Evolutionary conservation across 2,888 invertebrate species (phyloP).

Genomic region (Syritta pipiens): DNA sequence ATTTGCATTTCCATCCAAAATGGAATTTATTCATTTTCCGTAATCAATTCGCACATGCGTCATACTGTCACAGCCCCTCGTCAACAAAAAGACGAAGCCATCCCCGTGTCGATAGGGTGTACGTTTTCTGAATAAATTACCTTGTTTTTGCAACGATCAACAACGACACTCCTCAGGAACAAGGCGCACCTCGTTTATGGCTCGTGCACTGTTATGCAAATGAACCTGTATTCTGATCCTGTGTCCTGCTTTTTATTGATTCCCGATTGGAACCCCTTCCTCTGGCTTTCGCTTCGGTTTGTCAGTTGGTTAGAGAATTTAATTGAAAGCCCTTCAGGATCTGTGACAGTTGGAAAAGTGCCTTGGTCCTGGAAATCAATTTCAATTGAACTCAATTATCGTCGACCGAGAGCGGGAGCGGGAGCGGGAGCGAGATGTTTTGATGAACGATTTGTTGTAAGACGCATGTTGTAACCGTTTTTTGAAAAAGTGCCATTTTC

Average conservation of each 20-base stretch:
- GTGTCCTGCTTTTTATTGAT: constrained; percentile 57
- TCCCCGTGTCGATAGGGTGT: constrained; percentile 37
- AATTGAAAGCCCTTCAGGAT: constrained; percentile 55
- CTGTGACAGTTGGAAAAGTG: constrained; percentile 49
- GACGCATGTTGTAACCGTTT: constrained; percentile 62
- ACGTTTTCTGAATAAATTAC: constrained; percentile 67
- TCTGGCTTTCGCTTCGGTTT: constrained; percentile 60
- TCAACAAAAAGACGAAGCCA: constrained; percentile 3
- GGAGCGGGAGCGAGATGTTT: constrained; percentile 36
- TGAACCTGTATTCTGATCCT: constrained; percentile 53
- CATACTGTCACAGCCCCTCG: constrained; percentile 18
- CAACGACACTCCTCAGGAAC: constrained; percentile 11
- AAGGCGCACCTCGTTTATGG: constrained; percentile 51
- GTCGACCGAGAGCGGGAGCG: constrained; percentile 12
- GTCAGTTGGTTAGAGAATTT: constrained; percentile 68
- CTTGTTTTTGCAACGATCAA: constrained; percentile 60
- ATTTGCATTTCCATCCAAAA: constrained; percentile 48
- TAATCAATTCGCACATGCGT: constrained; percentile 57
- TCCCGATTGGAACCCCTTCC: constrained; percentile 47
- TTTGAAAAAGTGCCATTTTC: not conserved
- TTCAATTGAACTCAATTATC: constrained; percentile 64
- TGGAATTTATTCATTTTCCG: constrained; percentile 9
- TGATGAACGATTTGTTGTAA: constrained; percentile 59
- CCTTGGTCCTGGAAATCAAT: constrained; percentile 30
- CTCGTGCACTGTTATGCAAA: constrained; percentile 69